A percentile compares a stretch with the other conserved stretches of the same genome.
These are phyloP conservation scores for Netelia melanura DNA, from an alignment of 2,888 invertebrate genomes.

Conservation along the genomic window DNA sequence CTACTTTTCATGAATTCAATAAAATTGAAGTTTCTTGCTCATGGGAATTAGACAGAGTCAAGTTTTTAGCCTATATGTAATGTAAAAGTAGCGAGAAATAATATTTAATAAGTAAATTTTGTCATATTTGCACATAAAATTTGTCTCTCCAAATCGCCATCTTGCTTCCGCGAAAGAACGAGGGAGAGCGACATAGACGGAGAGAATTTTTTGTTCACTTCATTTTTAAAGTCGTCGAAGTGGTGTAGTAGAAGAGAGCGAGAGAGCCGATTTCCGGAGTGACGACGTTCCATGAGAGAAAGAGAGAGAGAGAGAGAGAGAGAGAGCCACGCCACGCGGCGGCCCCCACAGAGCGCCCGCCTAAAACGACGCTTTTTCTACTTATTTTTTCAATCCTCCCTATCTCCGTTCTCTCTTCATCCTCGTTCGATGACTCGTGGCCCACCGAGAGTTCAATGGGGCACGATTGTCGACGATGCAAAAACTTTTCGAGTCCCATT, in stretches of 20 bases:
- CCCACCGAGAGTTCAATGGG: conserved; percentile 11
- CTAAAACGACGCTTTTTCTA: conserved; percentile 64
- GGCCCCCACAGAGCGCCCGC: conserved; percentile 68
- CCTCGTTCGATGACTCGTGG: conserved; percentile 20
- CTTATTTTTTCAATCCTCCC: conserved; percentile 14
- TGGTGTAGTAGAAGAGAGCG: conserved; percentile 65
- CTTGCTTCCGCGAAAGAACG: conserved; percentile 16
- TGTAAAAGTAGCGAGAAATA: not conserved
- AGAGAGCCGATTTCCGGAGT: conserved; percentile 71
- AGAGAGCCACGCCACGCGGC: conserved; percentile 64
- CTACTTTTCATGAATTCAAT: not conserved
- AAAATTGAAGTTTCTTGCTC: not conserved
- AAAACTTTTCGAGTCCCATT: not conserved
- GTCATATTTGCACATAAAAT: no score
- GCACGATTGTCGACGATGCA: not conserved
- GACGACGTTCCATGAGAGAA: conserved; percentile 59
- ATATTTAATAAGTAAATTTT: not conserved
- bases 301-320: not conserved
- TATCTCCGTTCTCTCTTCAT: conserved; percentile 14
- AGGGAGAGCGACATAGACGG: conserved; percentile 10
- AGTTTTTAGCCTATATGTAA: not conserved
- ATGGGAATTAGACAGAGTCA: not conserved
- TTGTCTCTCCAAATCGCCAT: conserved; percentile 34
- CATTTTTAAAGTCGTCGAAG: conserved; percentile 48
- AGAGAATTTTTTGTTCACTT: conserved; percentile 39